These are phyloP conservation scores for Tetanocera ferruginea DNA, from an alignment of 2,888 invertebrate genomes.

Conservation along the genomic window DNA sequence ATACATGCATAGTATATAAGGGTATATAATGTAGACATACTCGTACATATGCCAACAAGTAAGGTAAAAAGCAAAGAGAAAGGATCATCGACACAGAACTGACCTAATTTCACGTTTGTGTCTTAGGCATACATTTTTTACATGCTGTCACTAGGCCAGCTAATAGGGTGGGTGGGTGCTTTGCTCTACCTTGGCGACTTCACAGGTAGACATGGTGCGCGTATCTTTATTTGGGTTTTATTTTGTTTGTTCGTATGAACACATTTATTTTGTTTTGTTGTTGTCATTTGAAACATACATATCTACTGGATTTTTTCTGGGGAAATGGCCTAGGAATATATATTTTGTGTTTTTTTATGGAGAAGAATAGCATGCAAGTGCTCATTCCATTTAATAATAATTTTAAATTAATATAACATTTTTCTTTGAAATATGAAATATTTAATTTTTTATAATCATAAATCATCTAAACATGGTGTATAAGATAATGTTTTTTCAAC, in stretches of 20 bases:
- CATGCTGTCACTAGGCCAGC: not conserved
- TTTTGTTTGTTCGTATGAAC: not conserved
- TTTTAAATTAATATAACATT: no score
- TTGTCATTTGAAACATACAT: not conserved
- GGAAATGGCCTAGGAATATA: no score
- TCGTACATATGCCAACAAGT: slow-evolving; percentile 27
- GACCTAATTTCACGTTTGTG: slow-evolving; percentile 69
- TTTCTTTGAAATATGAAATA: no score
- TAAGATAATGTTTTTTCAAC: no score
- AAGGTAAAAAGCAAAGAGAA: slow-evolving; percentile 54
- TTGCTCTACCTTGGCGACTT: slow-evolving; percentile 40
- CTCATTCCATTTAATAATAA: no score
- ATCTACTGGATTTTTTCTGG: no score
- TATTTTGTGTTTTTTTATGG: no score
- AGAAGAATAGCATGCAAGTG: no score
- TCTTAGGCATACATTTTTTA: slow-evolving; percentile 61
- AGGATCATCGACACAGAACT: slow-evolving; percentile 70
- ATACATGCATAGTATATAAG: slow-evolving; percentile 31
- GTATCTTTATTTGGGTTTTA: not conserved
- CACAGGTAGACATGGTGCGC: slow-evolving; percentile 7
- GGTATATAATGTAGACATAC: slow-evolving; percentile 30
- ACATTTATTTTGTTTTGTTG: not conserved
- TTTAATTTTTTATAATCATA: no score
- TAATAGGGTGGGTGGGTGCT: slow-evolving; percentile 25
- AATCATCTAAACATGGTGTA: no score